Conservation (phyloP, 2,113 vertebrate species). For the Todiramphus chloris region DNA sequence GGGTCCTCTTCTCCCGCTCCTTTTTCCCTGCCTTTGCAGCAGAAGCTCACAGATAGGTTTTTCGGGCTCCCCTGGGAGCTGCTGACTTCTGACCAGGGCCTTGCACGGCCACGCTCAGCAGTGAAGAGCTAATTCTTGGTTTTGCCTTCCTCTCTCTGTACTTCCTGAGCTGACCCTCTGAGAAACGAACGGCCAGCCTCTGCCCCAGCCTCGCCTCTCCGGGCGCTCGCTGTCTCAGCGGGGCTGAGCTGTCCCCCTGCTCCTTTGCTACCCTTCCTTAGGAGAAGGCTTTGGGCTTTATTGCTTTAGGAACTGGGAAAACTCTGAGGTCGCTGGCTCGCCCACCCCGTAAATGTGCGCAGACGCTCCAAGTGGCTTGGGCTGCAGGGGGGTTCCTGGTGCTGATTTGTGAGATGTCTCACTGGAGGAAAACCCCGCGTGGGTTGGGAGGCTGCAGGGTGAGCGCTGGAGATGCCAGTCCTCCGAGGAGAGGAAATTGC, state of each 20-base stretch:
- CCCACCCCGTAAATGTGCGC: not conserved
- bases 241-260: not conserved
- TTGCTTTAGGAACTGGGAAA: not conserved
- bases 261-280: not conserved
- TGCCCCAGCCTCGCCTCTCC: not conserved
- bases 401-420: not conserved
- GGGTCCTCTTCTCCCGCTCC: not conserved
- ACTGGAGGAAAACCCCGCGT: not conserved
- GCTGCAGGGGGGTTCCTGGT: not conserved
- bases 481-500: not conserved
- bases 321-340: not conserved
- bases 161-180: not conserved
- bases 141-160: not conserved
- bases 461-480: not conserved
- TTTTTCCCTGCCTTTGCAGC: not conserved
- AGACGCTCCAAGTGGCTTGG: accelerated
- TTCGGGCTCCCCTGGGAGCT: not conserved
- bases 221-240: not conserved
- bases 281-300: not conserved
- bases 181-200: accelerated
- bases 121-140: not conserved
- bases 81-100: not conserved
- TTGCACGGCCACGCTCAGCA: not conserved
- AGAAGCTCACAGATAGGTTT: not conserved
- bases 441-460: not conserved